These are phyloP conservation scores for Craseonycteris thonglongyai DNA, from an alignment of 2,113 vertebrate species.

Conservation along the genomic window DNA sequence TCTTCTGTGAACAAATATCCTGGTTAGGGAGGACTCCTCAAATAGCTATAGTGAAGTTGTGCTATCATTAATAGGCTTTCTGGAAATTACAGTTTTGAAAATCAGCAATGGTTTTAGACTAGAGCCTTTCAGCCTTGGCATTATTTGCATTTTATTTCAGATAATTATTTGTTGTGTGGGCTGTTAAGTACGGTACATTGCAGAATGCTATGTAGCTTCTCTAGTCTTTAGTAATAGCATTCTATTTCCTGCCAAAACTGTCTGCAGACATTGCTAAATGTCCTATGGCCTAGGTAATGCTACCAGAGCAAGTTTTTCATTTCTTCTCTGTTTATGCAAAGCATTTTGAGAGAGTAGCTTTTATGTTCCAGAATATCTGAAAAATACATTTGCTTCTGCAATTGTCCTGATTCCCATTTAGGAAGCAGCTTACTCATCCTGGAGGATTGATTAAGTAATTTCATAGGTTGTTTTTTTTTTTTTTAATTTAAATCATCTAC, in stretches of 20 bases:
- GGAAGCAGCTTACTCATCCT: not conserved
- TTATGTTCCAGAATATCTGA: not conserved
- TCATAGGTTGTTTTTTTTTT: not conserved
- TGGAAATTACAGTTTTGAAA: constrained; percentile 11
- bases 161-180: not conserved
- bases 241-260: not conserved
- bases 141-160: not conserved
- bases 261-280: not conserved
- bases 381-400: not conserved
- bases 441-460: not conserved
- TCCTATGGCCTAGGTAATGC: not conserved
- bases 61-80: not conserved
- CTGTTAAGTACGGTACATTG: not conserved
- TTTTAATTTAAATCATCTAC: not conserved
- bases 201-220: not conserved
- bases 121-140: not conserved
- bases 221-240: not conserved
- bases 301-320: not conserved
- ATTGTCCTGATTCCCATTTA: not conserved
- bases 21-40: not conserved
- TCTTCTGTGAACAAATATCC: not conserved
- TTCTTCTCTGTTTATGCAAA: not conserved
- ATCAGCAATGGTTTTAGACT: not conserved
- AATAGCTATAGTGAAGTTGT: not conserved
- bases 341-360: not conserved